Conservation (phyloP, 1,140 invertebrate genomes). For the Andrena cerasifolii region DNA sequence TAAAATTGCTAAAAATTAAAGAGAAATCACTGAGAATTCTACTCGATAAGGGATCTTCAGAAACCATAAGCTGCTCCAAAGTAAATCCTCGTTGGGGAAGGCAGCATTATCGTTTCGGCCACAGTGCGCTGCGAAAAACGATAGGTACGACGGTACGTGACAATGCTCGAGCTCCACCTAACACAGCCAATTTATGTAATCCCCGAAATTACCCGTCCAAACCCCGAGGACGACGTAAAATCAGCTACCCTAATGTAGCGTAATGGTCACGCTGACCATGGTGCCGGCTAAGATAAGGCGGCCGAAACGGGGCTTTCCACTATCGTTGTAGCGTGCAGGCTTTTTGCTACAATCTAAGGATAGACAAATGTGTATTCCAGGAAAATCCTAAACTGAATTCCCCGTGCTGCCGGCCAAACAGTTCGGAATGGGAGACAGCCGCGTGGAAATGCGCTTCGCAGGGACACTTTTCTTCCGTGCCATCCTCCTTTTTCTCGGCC, state of each 20-base stretch:
- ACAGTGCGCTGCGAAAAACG: neutral
- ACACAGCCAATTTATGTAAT: slow-evolving; percentile 36
- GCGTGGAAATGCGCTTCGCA: neutral
- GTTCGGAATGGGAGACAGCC: neutral
- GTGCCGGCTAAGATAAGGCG: slow-evolving; percentile 23
- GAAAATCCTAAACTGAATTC: slow-evolving; percentile 24
- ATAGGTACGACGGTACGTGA: neutral
- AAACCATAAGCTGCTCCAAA: neutral
- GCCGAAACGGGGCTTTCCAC: neutral
- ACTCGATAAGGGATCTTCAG: neutral
- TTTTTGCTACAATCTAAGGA: slow-evolving; percentile 8
- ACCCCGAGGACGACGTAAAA: slow-evolving; percentile 5
- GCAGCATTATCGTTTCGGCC: neutral
- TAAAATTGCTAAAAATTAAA: too few relatives aligned
- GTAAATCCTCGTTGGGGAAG: neutral
- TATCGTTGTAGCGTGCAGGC: slow-evolving; percentile 1
- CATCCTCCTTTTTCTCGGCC: neutral
- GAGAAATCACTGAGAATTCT: neutral
- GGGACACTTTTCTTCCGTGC: neutral
- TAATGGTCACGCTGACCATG: neutral
- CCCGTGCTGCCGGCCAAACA: neutral
- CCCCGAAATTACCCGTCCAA: neutral
- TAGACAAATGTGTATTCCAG: slow-evolving; percentile 19
- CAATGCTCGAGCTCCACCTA: neutral
- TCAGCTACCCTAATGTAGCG: slow-evolving; percentile 15